Conservation (phyloP, 2,797 vertebrate species). For the Myripristis jacobus region DNA sequence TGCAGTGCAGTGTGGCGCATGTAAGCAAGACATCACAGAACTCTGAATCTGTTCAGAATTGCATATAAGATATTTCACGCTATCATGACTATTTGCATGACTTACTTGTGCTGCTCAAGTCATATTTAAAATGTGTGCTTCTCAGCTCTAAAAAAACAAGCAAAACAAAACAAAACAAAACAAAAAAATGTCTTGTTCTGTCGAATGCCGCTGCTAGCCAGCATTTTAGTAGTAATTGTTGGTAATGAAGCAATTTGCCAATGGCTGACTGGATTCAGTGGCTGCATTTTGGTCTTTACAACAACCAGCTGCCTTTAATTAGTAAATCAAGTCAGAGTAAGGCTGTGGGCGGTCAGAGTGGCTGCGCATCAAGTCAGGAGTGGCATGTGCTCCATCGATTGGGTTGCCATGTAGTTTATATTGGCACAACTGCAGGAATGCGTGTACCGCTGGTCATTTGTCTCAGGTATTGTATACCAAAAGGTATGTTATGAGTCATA, state of each 20-base stretch:
- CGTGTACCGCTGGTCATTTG: constrained; percentile 32
- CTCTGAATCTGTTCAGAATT: neutral
- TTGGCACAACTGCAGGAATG: constrained; percentile 51
- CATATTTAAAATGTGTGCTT: constrained; percentile 21
- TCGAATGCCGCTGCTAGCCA: constrained; percentile 28
- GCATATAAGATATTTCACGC: neutral
- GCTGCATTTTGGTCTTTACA: constrained; percentile 75
- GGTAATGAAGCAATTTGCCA: constrained; percentile 68
- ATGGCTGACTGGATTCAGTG: constrained; percentile 56
- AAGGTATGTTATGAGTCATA: constrained; percentile 18
- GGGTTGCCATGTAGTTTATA: constrained; percentile 25
- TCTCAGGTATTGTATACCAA: constrained; percentile 60
- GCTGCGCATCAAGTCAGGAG: constrained; percentile 48
- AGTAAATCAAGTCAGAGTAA: constrained; percentile 71
- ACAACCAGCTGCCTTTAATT: constrained; percentile 81
- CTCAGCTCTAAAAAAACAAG: constrained; percentile 23
- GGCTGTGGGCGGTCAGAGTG: constrained; percentile 39
- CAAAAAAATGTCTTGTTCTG: constrained; percentile 37
- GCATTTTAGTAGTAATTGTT: constrained; percentile 61
- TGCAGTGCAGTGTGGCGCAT: neutral
- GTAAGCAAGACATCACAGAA: neutral
- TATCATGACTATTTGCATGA: constrained; percentile 5
- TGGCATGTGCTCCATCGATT: constrained; percentile 26
- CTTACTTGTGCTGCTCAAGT: neutral
- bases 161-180: too few relatives aligned